These are phyloP conservation scores for Zaprionus lachaisei DNA, from an alignment of 1,140 invertebrate genomes.

Conservation along the genomic window DNA sequence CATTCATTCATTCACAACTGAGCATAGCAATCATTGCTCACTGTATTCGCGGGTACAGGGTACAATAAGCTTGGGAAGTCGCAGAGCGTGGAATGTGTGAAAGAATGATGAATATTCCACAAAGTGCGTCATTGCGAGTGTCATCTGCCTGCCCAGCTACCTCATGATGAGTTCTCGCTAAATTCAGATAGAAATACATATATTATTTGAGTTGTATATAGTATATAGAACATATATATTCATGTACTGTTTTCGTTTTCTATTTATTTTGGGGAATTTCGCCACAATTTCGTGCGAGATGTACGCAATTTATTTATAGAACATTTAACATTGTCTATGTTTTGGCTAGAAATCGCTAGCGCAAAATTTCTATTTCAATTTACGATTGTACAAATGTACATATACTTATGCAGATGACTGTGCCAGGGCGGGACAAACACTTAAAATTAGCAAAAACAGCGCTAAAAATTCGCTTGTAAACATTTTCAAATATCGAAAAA, in stretches of 20 bases:
- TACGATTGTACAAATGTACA: neutral
- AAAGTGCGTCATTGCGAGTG: conserved; percentile 40
- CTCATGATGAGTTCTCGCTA: neutral
- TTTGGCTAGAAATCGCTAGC: conserved; percentile 28
- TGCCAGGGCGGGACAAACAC: conserved; percentile 28
- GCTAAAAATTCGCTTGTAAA: conserved; percentile 63
- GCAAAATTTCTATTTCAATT: conserved; percentile 43
- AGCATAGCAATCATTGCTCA: neutral
- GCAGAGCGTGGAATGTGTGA: conserved; percentile 8
- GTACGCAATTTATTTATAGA: conserved; percentile 40
- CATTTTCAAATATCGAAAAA: conserved; percentile 43
- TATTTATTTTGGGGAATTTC: conserved; percentile 64
- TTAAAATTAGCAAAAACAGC: conserved; percentile 70
- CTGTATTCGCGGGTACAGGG: neutral
- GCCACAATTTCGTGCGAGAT: conserved; percentile 54
- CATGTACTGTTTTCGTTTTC: conserved; percentile 33
- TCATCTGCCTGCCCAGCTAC: neutral
- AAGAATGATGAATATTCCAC: conserved; percentile 23
- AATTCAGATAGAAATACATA: neutral
- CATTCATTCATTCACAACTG: neutral
- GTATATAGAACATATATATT: conserved; percentile 20
- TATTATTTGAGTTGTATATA: neutral
- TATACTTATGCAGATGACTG: conserved; percentile 28
- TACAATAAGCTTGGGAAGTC: neutral
- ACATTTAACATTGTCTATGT: conserved; percentile 63